These are phyloP conservation scores for Mallotus villosus DNA, from an alignment of 2,797 vertebrate species.

Conservation along the genomic window DNA sequence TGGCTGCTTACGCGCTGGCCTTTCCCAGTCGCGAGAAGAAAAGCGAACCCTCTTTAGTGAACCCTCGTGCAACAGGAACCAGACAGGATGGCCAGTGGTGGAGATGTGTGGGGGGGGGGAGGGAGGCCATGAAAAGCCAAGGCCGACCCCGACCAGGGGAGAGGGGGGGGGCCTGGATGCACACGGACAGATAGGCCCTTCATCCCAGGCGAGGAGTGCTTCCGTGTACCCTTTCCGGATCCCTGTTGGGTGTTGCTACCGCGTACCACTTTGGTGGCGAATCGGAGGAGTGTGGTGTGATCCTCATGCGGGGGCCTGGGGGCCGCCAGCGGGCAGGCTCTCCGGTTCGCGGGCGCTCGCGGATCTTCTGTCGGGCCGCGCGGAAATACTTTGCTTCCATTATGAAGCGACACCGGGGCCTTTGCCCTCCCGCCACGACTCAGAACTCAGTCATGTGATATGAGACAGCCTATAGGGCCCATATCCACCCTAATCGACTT, in stretches of 20 bases:
- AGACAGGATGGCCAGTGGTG: slow-evolving; percentile 30
- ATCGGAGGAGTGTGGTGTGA: not conserved
- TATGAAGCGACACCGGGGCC: slow-evolving; percentile 54
- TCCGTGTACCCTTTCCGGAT: slow-evolving; percentile 43
- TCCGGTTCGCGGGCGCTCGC: not conserved
- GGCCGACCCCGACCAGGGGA: slow-evolving; percentile 42
- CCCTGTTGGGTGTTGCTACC: slow-evolving; percentile 43
- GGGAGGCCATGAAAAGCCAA: slow-evolving; percentile 11
- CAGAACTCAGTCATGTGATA: slow-evolving; percentile 10
- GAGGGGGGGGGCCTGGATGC: slow-evolving; percentile 53
- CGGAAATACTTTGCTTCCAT: slow-evolving; percentile 60
- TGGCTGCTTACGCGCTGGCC: slow-evolving; percentile 40
- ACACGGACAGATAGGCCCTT: slow-evolving; percentile 67
- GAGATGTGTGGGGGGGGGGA: slow-evolving; percentile 8
- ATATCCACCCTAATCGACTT: too few relatives aligned
- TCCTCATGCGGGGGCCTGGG: too few relatives aligned
- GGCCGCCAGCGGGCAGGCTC: too few relatives aligned
- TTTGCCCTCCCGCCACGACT: slow-evolving; percentile 6
- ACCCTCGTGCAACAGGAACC: slow-evolving; percentile 39
- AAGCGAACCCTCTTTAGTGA: slow-evolving; percentile 40
- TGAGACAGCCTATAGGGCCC: slow-evolving; percentile 11
- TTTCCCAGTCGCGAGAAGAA: slow-evolving; percentile 17
- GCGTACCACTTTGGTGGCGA: not conserved
- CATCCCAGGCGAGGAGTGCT: slow-evolving; percentile 43
- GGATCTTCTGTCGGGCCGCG: not conserved